phyloP scores from a whole-genome alignment of 2,113 vertebrate genomes.

The Stigmatopora nigra region DNA sequence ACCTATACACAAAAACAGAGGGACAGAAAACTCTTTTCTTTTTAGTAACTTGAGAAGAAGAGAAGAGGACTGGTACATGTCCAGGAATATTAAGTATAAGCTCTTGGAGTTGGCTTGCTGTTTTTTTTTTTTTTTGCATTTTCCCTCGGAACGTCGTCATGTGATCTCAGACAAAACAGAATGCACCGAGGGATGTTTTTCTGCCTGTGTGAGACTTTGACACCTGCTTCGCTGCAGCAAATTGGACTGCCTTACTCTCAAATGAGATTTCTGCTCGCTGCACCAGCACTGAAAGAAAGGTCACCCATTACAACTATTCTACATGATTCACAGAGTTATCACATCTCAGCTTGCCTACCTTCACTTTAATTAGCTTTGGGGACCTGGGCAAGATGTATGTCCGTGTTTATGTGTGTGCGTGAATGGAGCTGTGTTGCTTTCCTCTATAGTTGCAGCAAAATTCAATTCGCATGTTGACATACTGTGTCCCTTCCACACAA shows the following conservation, averaged over 20 bases:
- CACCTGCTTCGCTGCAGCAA: slow-evolving; percentile 66
- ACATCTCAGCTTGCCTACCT: slow-evolving; percentile 59
- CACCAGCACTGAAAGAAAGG: slow-evolving; percentile 56
- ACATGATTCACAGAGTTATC: slow-evolving; percentile 68
- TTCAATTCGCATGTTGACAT: slow-evolving; percentile 42
- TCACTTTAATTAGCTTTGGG: slow-evolving; percentile 70
- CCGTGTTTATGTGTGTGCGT: slow-evolving; percentile 20
- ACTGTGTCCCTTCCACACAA: slow-evolving; percentile 24
- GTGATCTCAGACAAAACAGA: slow-evolving; percentile 63
- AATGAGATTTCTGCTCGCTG: slow-evolving; percentile 63
- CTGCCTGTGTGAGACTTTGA: slow-evolving; percentile 69
- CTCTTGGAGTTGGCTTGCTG: slow-evolving; percentile 33
- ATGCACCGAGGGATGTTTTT: slow-evolving; percentile 64
- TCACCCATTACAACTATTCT: slow-evolving; percentile 68
- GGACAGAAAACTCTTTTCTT: slow-evolving; percentile 55
- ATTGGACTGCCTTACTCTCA: slow-evolving; percentile 65
- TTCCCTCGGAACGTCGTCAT: slow-evolving; percentile 50
- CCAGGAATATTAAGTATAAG: slow-evolving; percentile 30
- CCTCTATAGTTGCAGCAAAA: slow-evolving; percentile 38
- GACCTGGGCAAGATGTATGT: slow-evolving; percentile 56
- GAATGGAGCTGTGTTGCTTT: slow-evolving; percentile 20
- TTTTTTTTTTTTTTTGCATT: slow-evolving; percentile 55
- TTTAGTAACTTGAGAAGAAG: slow-evolving; percentile 27
- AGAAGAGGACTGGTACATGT: slow-evolving; percentile 20
- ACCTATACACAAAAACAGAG: slow-evolving; percentile 54